Evolutionary conservation across 2,888 invertebrate species (phyloP).

Genomic region (Capitulum mitella): DNA sequence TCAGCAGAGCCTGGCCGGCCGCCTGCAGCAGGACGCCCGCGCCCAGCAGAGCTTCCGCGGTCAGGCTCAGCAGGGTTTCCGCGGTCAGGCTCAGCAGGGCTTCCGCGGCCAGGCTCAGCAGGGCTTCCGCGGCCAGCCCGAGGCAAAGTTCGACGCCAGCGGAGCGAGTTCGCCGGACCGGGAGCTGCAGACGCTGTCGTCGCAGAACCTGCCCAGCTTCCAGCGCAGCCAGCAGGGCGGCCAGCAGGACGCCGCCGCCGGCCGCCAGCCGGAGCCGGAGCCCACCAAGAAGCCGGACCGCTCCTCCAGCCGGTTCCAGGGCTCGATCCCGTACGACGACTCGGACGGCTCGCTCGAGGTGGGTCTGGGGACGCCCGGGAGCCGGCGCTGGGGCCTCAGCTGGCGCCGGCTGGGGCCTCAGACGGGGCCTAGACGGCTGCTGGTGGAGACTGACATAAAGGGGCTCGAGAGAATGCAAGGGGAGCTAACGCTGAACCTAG

Average conservation of each 20-base stretch:
- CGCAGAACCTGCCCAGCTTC: not conserved
- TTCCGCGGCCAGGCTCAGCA: not conserved
- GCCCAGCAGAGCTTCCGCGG: not conserved
- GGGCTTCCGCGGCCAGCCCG: not conserved
- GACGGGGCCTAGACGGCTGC: not conserved
- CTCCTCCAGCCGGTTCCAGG: not conserved
- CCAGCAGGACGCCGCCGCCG: not conserved
- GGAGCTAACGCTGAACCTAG: too few relatives aligned
- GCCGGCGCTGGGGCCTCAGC: not conserved
- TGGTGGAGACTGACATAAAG: not conserved
- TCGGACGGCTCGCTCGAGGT: not conserved
- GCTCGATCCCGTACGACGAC: not conserved
- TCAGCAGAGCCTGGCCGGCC: too few relatives aligned
- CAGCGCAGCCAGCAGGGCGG: not conserved
- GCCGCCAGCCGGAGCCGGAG: not conserved
- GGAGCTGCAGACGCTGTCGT: not conserved
- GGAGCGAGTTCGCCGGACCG: not conserved
- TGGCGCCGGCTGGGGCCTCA: not conserved
- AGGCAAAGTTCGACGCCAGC: too few relatives aligned
- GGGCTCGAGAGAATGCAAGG: too few relatives aligned
- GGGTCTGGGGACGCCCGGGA: not conserved
- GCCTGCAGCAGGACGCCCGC: not conserved
- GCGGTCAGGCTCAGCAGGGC: not conserved
- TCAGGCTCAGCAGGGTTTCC: not conserved
- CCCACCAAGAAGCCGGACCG: not conserved